Base-by-base conservation (phyloP, 1,140 invertebrate species). In the Atta colombica region DNA sequence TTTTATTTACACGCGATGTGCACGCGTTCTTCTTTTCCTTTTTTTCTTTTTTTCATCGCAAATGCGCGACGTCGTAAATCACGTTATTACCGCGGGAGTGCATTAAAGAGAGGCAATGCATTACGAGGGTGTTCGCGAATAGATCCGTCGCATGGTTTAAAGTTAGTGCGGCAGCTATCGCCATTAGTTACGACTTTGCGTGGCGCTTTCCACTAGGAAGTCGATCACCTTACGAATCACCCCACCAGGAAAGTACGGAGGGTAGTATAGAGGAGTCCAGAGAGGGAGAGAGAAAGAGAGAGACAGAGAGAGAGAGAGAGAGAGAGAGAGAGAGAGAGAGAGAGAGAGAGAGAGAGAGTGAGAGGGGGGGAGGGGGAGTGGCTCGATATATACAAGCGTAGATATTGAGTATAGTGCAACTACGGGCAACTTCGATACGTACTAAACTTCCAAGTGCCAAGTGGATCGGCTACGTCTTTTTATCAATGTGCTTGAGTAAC, bases 391-490 rank as follows among this genome's bases (percentile, higher is more conserved):
- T 45, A n/a, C 35, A 58, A 21, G 53, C 21, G 61, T 63, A 71
- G 72, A 72, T 58, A 61, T 60, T 18, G 51, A 78, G 60, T 51
- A 53, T 49, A 53, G 45, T 35, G 51, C 77, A 51, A 21, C 49
- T 68, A 35, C 74, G 82, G 72, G 35, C 55, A 90, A 87, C 39
- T 89, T 89, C 60, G 53, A 72, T 72, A 69, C 71, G 72, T 78
- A 60, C 63, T 63, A 68, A 90, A 90, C 69, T 90, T 90, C 65
- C 61, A 86, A 90, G 82, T 61, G 86, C 80, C 88, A 86, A 90
- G 89, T 81, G 81, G 82, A 90, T 88, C 75, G 77, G 71, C 75
- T 31, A 75, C 66, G 63, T 86, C 81, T 90, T 90, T 90, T 90
- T 90, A 90, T 90, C 89, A 78, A 88, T 63, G 78, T 53, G 28